Evolutionary conservation across 2,797 vertebrate species (phyloP), one percentile per base, ranked within the genome.

Genomic region (Liparis tanakae): DNA sequence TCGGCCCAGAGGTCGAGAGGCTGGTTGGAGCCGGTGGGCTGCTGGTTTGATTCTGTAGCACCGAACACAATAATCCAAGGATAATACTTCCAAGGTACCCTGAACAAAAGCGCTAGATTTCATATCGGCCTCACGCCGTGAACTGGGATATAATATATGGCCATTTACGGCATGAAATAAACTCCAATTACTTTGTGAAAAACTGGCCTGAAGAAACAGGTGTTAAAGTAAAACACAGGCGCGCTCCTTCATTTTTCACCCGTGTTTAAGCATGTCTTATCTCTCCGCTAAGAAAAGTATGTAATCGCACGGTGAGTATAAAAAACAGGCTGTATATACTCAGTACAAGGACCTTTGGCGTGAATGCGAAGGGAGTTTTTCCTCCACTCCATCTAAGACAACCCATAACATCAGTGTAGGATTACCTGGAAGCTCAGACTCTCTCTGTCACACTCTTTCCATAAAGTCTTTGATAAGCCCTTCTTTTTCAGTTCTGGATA

Each of bases 401-500:
- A 79, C 78, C 82, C 69, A 87, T 79, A 89, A 90, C 85, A 85
- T 85, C 81, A 77, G 76, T 81, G 61, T 85, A 71, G 76, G 84
- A 87, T 84, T 85, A 87, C 83, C 70, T 77, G 7, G 62, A 36
- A 80, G 83, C 75, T 79, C 83, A 79, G 54, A 71, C 66, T 74
- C 69, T 86, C 75, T 75, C 78, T 83, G 83, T 79, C 59, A 82
- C 67, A 89, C 61, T 74, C 70, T 81, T 71, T 85, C 74, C 76
- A 65, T 60, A 36, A 59, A 88, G 82, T 84, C 85, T 90, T 85
- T 89, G 84, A 90, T 90, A 88, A 91, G 85, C 83, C 76, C 4
- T 61, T 78, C 79, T 83, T 87, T 88, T 88, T 85, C n/a, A 87
- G 87, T 90, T 83, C 84, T 89, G 86, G 78, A 89, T 89, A 85